These are phyloP conservation scores for Leucophenga montana DNA, from an alignment of 2,888 invertebrate genomes.

Conservation along the genomic window DNA sequence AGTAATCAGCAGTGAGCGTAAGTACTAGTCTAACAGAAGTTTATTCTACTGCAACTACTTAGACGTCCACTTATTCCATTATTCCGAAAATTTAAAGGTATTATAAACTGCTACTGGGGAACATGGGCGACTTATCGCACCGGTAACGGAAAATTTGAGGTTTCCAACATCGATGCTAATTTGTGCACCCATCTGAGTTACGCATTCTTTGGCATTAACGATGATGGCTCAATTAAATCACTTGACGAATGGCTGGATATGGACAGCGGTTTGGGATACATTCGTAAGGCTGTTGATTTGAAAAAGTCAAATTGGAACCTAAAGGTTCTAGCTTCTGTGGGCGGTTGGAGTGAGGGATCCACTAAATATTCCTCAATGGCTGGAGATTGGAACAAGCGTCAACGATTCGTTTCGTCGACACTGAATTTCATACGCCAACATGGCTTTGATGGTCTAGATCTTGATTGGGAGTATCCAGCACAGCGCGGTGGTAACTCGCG, in stretches of 20 bases:
- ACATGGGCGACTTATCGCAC: conserved; percentile 10
- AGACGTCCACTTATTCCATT: too few species aligned
- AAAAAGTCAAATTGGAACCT: conserved; percentile 54
- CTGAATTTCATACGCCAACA: conserved; percentile 83
- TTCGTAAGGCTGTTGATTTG: conserved; percentile 52
- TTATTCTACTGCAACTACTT: too few species aligned
- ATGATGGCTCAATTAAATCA: neutral
- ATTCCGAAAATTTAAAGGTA: neutral
- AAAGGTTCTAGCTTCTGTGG: conserved; percentile 88
- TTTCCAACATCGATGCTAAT: neutral
- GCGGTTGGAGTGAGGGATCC: conserved; percentile 95
- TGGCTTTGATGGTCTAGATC: conserved; percentile 90
- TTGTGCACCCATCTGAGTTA: conserved; percentile 15
- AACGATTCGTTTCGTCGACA: conserved; percentile 82
- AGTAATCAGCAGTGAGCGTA: conserved; percentile 1
- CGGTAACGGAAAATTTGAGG: neutral
- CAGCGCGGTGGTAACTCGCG: conserved; percentile 69
- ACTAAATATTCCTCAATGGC: conserved; percentile 89
- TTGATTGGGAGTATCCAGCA: conserved; percentile 95
- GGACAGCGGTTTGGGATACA: conserved; percentile 42
- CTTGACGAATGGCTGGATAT: conserved; percentile 11
- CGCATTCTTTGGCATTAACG: neutral
- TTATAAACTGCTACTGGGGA: conserved; percentile 17
- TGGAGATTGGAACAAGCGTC: conserved; percentile 80
- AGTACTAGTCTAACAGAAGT: too few species aligned